Evolutionary conservation across 1,140 invertebrate genomes (phyloP), one percentile per base, ranked within the genome.

Genomic region (Drosophila grimshawi): DNA sequence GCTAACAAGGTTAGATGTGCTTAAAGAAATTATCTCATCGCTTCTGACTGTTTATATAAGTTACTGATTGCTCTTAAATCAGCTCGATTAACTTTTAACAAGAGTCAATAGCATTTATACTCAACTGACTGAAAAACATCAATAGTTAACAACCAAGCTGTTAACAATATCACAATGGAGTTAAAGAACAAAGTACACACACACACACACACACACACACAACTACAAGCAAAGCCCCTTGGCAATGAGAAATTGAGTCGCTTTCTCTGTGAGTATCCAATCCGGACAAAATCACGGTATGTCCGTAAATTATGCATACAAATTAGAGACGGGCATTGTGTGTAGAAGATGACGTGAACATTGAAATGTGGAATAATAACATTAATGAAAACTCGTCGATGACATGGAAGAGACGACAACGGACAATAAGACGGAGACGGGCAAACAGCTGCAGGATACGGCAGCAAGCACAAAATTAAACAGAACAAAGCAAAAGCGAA

Each of bases 311-410:
- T 85, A 85, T 85, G 81, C 78, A 85, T 85, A 86, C 81, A 85
- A 85, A 85, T 85, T 85, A 85, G 81, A 86, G 80, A 78, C 73
- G 65, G 53, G 41, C 19, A 81, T 68, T 71, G 78, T 80, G 62
- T 78, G 72, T 56, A 66, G 68, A 61, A 75, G 68, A 66, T 85
- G 81, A 85, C 68, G 81, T 85, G 70, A 86, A 85, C 81, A 85
- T 71, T 67, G 81, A 80, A 85, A 85, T 85, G 81, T 85, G 83
- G 81, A 86, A 85, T 86, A 85, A 85, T 86, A 85, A 85, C 81
- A 86, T 85, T 85, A 85, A 86, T 81, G 81, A 85, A 85, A 85
- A 85, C 81, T 86, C 68, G 73, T 76, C 71, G 73, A 76, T 76
- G 68, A 76, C 68, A 61, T 53, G 67, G 19, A 19, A 70, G 51